These are phyloP conservation scores for Melieria omissa DNA, from an alignment of 2,888 invertebrate genomes.

Conservation along the genomic window DNA sequence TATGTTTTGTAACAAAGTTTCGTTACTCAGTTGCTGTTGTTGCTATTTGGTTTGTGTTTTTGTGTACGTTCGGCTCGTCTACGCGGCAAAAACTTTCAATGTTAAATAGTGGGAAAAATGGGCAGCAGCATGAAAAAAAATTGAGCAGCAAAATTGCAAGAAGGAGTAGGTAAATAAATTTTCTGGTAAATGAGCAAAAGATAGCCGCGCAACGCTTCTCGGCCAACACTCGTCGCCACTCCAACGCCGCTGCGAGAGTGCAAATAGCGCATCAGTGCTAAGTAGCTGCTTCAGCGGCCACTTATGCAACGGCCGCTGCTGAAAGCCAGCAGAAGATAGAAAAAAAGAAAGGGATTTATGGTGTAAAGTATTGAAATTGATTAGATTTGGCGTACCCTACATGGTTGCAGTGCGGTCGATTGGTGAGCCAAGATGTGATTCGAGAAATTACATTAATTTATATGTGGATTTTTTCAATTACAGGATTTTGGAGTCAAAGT, in stretches of 20 bases:
- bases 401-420: slow-evolving; percentile 5
- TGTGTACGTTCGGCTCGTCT: no score
- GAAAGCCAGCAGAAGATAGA: neutral
- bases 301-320: no score
- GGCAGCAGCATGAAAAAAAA: neutral
- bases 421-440: no score
- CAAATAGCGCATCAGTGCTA: no score
- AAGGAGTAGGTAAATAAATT: slow-evolving; percentile 14
- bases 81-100: neutral
- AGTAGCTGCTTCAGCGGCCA: no score
- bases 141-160: neutral
- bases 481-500: neutral
- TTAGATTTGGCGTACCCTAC: slow-evolving; percentile 20
- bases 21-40: neutral
- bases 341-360: slow-evolving; percentile 23
- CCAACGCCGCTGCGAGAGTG: no score
- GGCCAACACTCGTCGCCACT: no score
- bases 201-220: neutral
- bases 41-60: no score
- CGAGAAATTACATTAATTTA: no score
- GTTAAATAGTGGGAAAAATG: neutral
- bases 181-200: slow-evolving; percentile 19
- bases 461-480: slow-evolving; percentile 6
- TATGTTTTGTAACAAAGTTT: slow-evolving; percentile 14
- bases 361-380: slow-evolving; percentile 29